Conservation (phyloP, 2,888 invertebrate species). For the Nemotelus pantherinus region DNA sequence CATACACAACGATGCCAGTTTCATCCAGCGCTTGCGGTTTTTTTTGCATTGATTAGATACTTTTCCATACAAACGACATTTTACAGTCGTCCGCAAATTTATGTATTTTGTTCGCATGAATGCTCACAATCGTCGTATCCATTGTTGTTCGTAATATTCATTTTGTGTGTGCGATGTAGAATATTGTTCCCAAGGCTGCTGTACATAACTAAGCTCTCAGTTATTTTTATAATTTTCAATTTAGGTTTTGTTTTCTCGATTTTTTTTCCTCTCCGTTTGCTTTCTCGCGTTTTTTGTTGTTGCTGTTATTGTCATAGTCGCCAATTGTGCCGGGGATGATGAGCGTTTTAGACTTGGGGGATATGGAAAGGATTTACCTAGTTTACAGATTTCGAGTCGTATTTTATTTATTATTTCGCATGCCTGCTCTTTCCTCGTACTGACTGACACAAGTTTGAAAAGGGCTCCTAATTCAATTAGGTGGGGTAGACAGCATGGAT, state of each 20-base stretch:
- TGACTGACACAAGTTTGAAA: constrained; percentile 9
- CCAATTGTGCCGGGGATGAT: no score
- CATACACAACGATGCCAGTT: no score
- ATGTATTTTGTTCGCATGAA: constrained; percentile 18
- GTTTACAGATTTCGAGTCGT: constrained; percentile 21
- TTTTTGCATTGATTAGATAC: no score
- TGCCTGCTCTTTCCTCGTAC: no score
- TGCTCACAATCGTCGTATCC: not conserved
- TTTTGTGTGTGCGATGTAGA: constrained; percentile 2
- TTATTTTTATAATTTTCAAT: constrained; percentile 23
- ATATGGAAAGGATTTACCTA: constrained; percentile 41
- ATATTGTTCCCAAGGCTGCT: constrained; percentile 15
- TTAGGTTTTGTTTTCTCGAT: not conserved
- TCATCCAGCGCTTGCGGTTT: no score
- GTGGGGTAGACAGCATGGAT: not conserved
- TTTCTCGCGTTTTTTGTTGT: no score
- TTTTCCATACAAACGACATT: no score
- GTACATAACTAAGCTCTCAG: not conserved
- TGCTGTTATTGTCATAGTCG: no score
- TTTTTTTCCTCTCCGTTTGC: not conserved
- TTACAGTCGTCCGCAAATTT: constrained; percentile 4
- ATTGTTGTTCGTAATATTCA: not conserved
- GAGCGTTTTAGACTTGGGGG: not conserved
- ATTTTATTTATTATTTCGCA: not conserved
- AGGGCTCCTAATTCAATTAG: constrained; percentile 43